Base-by-base conservation (phyloP, 30 jellyfish, hydroid and myxozoan species). In the Morbakka virulenta region DNA sequence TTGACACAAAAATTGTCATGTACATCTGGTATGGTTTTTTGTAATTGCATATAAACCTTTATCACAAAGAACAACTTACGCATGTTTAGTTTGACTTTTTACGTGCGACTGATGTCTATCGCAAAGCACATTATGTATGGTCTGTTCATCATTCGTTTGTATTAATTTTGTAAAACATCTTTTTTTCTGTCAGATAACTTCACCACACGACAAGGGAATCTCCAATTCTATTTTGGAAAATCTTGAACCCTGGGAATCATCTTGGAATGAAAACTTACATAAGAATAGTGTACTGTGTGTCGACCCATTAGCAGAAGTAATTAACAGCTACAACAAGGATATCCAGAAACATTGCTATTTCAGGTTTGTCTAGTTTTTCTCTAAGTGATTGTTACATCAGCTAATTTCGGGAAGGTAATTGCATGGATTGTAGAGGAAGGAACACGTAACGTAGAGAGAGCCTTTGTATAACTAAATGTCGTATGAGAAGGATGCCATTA, bases 181-280 rank as follows among this genome's bases (percentile, higher is more conserved):
- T 78, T 13, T 21, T 69, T 29, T 36, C 26, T 31, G 62, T 11
- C 63, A 91, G 98, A 84, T 91, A 14, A 84, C 66, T 22, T 74
- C 95, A 20, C 98, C 98, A 3, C 98, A 91, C 52, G 96, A 83
- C 90, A 66, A 74, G 64, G 95, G 94, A 30, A 91, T 91, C 1
- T 66, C 96, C 50, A 50, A 84, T 11, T 32, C 86, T 71, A 91
- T 91, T 32, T 28, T 79, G 77, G 89, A 50, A 3, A 91, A 84
- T 77, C 76, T 91, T 29, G 95, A 49, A 20, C 98, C 98, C 25
- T 69, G 88, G 90, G 96, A 77, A 28, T 21, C 77, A 13, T 91
- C 98, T 24, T 91, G 98, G 98, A 89, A 84, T 30, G 91, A 51
- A 32, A 90, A 67, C 23, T 25, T 84, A 23, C 86, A 73, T 32